phyloP scores from a whole-genome alignment of 2,113 vertebrate genomes.

The Myiozetetes cayanensis region DNA sequence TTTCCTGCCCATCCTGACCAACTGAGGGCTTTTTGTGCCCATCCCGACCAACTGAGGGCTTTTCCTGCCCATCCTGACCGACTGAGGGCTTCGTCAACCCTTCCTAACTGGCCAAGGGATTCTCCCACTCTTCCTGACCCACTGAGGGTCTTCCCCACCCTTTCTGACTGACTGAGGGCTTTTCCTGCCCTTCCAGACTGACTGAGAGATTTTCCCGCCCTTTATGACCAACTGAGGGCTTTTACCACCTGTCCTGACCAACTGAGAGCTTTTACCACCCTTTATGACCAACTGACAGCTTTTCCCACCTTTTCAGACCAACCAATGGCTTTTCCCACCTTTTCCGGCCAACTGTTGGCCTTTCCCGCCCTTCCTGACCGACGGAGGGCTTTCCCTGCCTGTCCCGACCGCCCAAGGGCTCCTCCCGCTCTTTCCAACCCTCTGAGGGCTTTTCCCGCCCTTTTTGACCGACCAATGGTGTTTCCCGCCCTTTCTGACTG shows the following conservation, averaged over 20 bases:
- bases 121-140: background rate
- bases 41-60: fast-evolving
- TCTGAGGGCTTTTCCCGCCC: background rate
- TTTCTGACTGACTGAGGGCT: too few species aligned
- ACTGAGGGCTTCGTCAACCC: fast-evolving
- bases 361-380: background rate
- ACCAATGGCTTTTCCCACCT: too few species aligned
- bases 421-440: background rate
- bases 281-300: too few species aligned
- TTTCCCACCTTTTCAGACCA: too few species aligned
- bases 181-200: background rate
- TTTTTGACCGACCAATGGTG: background rate
- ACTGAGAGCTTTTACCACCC: too few species aligned
- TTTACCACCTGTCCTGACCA: too few species aligned
- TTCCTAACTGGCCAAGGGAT: fast-evolving
- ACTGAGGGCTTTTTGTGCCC: background rate
- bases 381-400: background rate
- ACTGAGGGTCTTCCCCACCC: background rate
- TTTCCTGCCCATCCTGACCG: fast-evolving
- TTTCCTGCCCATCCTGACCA: fast-evolving
- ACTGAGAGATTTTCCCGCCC: background rate
- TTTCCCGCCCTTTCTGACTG: background rate
- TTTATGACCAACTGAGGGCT: background rate
- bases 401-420: background rate
- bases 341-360: fast-evolving